A percentile compares a stretch with the other conserved stretches of the same genome.
phyloP scores from a whole-genome alignment of 2,113 vertebrate genomes.

The Corythoichthys intestinalis region DNA sequence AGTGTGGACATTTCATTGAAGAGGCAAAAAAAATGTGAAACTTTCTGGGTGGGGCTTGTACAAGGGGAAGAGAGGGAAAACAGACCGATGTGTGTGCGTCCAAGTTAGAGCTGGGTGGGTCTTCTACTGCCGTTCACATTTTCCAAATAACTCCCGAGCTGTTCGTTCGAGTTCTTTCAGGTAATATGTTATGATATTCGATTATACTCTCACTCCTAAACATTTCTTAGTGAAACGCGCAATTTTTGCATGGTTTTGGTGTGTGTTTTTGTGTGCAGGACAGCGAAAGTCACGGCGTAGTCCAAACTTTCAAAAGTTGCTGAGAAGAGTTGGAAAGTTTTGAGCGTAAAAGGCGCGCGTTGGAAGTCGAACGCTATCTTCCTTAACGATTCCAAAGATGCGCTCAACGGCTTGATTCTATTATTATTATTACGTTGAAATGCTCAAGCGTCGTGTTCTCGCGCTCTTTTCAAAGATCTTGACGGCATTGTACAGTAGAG shows the following conservation, averaged over 20 bases:
- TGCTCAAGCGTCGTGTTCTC: constrained; percentile 31
- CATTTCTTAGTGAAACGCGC: background rate
- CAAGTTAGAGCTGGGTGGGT: constrained; percentile 62
- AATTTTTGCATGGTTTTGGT: background rate
- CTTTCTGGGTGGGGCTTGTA: constrained; percentile 62
- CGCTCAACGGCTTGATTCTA: background rate
- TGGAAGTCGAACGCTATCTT: background rate
- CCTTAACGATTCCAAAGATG: background rate
- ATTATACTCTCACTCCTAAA: constrained; percentile 11
- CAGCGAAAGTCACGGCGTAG: background rate
- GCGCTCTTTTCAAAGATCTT: constrained; percentile 59
- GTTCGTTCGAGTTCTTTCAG: constrained; percentile 53
- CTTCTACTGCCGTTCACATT: constrained; percentile 57
- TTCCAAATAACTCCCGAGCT: constrained; percentile 48
- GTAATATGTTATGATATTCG: constrained; percentile 38
- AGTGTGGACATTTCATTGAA: constrained; percentile 23
- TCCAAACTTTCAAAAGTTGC: constrained; percentile 12
- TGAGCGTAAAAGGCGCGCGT: constrained; percentile 19
- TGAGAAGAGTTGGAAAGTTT: constrained; percentile 8
- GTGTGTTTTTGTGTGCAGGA: background rate
- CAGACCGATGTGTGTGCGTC: constrained; percentile 53
- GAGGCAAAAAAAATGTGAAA: constrained; percentile 21
- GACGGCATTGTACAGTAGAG: constrained; percentile 13
- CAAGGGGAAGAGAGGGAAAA: constrained; percentile 57
- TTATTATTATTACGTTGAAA: background rate